Conservation (phyloP, 1,140 invertebrate genomes). For the Chionoecetes opilio region DNA sequence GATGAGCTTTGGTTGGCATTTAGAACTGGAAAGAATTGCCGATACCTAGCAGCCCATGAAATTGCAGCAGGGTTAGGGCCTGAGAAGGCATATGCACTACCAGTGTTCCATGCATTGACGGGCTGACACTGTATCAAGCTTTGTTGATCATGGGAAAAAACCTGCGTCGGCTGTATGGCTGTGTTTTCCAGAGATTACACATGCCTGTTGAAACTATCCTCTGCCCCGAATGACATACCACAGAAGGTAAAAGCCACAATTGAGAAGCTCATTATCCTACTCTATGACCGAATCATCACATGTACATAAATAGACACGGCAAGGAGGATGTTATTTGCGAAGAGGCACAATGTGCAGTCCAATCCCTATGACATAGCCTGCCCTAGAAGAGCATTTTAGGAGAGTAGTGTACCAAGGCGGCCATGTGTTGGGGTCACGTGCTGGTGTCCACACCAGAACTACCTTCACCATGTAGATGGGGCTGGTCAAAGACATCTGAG, state of each 20-base stretch:
- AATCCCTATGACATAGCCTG: not conserved
- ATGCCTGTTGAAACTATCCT: not conserved
- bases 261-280: not conserved
- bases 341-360: not conserved
- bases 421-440: constrained; percentile 55
- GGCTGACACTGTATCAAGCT: not conserved
- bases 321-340: not conserved
- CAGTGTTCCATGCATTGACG: not conserved
- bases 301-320: not conserved
- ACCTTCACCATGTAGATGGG: constrained; percentile 56
- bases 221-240: not conserved
- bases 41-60: constrained; percentile 41
- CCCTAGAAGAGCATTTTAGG: constrained; percentile 43
- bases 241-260: not conserved
- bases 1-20: constrained; percentile 52
- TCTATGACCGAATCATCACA: constrained; percentile 30
- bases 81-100: constrained; percentile 22
- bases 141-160: constrained; percentile 36
- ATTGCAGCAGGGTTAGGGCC: constrained; percentile 5
- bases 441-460: constrained; percentile 58
- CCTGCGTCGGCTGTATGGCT: not conserved
- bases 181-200: constrained; percentile 34
- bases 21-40: constrained; percentile 37
- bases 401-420: constrained; percentile 2
- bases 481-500: constrained; percentile 23